phyloP scores from a whole-genome alignment of 53 echinoderm and acorn worm genomes.

The Mesocentrotus franciscanus region DNA sequence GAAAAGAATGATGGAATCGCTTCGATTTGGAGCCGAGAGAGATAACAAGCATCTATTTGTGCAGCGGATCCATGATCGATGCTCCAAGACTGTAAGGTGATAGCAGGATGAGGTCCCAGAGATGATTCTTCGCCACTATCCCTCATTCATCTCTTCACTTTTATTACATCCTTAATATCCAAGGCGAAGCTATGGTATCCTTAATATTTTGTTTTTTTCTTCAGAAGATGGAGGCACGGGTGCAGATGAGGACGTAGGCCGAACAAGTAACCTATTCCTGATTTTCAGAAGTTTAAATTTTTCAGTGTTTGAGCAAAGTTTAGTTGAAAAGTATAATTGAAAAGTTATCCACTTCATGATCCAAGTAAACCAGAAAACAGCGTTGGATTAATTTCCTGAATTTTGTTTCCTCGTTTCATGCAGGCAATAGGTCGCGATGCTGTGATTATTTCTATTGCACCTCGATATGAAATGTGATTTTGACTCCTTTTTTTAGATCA shows the following conservation, averaged over 20 bases:
- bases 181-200: conserved; percentile 3
- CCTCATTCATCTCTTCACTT: background rate
- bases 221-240: background rate
- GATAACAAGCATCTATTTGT: conserved; percentile 32
- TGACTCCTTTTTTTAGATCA: background rate
- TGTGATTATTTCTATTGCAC: background rate
- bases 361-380: background rate
- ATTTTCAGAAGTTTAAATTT: background rate
- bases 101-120: background rate
- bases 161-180: conserved; percentile 27
- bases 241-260: background rate
- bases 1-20: background rate
- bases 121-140: background rate
- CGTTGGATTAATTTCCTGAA: background rate
- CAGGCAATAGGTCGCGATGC: background rate
- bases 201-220: background rate
- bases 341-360: background rate
- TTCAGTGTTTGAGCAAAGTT: background rate
- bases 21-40: background rate
- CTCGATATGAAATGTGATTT: background rate
- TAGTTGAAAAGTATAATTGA: background rate
- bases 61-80: conserved; percentile 6
- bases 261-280: background rate
- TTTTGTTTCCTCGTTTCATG: background rate
- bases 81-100: background rate